Evolutionary conservation across 2,113 vertebrate genomes (phyloP).

Genomic region (Hippopotamus amphibius): DNA sequence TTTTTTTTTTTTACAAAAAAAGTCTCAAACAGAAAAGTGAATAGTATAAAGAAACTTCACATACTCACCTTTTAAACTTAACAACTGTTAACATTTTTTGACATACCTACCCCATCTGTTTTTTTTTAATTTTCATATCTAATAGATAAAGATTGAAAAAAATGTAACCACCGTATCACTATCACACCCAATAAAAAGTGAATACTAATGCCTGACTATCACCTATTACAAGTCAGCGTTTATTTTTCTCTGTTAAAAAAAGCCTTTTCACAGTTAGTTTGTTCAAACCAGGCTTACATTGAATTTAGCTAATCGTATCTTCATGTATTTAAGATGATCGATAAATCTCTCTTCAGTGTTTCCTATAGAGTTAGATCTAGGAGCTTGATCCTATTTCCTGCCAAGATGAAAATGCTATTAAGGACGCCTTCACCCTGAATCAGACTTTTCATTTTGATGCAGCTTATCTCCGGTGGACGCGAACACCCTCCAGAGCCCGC

Average conservation of each 20-base stretch:
- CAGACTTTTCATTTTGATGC: neutral
- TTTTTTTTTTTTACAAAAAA: conserved; percentile 9
- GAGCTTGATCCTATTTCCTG: neutral
- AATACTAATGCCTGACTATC: neutral
- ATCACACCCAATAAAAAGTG: neutral
- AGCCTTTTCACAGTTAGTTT: neutral
- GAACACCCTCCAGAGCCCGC: neutral
- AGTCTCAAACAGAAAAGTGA: neutral
- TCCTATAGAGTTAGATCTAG: neutral
- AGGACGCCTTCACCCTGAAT: neutral
- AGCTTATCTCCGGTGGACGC: neutral
- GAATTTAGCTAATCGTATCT: neutral
- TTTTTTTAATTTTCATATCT: conserved; percentile 50
- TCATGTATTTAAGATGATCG: neutral
- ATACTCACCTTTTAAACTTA: neutral
- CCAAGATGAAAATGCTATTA: neutral
- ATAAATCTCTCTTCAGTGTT: neutral
- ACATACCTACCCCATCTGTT: neutral
- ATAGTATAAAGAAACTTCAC: neutral
- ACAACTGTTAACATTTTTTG: neutral
- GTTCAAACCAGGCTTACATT: neutral
- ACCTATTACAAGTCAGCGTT: neutral
- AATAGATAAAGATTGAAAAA: neutral
- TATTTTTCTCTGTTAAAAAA: neutral
- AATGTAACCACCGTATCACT: neutral